Base-by-base conservation (phyloP, 2,888 invertebrate genomes). In the Orchestes rusci region DNA sequence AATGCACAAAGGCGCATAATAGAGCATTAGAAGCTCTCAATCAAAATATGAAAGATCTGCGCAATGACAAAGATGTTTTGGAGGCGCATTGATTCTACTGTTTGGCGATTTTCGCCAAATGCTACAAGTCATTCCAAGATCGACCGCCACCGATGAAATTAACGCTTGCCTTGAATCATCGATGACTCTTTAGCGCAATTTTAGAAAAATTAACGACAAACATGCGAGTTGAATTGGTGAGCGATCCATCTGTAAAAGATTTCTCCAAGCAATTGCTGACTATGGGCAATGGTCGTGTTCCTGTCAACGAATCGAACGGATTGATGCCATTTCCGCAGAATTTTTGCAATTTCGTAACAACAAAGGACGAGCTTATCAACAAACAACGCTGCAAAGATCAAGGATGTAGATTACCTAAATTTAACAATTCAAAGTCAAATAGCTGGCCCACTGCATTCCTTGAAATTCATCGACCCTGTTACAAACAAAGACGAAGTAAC, bases 381-480 rank as follows among this genome's bases (percentile, higher is more conserved):
- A 33, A 33, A 33, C 36, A 39, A 45, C 12, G 52, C 52, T n/a
- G 45, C 45, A 27, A 34, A 48, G 53, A 65, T 64, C 52, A 56
- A 57, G 55, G 59, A 62, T 59, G 60, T 62, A 33, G 54, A 63
- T 53, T 51, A 58, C 50, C 23, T 57, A 17, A 64, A 63, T 51
- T 56, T 45, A 34, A 52, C 51, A 57, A 61, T 62, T 59, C 59
- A 56, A 43, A 48, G 52, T 51, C 10, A 49, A 27, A 51, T 59
- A 31, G 17, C 46, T 37, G 54, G 54, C 16, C 49, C 55, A 47
- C 28, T 57, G 56, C 23, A 39, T 3, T 33, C 42, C 28, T 45
- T 38, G 20, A 49, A 49, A 42, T 43, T 37, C 4, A 46, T 42
- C 12, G 42, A 42, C 15, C 28, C 15, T 23, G 40, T 41, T 2